A percentile compares a stretch with the other conserved stretches of the same genome.
Evolutionary conservation across 2,888 invertebrate species (phyloP).

Genomic region (Lumbricus terrestris): DNA sequence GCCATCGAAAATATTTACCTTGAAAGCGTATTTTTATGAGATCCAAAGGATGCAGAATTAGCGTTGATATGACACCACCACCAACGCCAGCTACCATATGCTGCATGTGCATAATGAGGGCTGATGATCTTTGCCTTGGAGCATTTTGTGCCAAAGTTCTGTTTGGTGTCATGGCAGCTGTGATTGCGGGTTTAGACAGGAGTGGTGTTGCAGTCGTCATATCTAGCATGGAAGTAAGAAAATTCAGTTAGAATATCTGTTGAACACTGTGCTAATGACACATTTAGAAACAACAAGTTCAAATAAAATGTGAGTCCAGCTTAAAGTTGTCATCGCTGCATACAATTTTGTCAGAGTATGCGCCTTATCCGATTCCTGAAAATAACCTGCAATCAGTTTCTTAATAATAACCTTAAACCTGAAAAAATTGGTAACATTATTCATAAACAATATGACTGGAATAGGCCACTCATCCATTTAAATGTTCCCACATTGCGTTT

Average conservation of each 20-base stretch:
- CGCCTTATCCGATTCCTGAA: no score
- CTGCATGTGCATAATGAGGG: constrained; percentile 32
- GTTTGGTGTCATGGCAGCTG: not conserved
- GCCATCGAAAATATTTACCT: constrained; percentile 67
- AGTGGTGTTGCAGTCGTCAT: not conserved
- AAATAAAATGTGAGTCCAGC: not conserved
- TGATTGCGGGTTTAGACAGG: not conserved
- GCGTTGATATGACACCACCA: constrained; percentile 91
- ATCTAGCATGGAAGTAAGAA: not conserved
- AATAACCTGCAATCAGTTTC: no score
- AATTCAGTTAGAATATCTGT: not conserved
- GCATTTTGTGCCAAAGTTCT: not conserved
- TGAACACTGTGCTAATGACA: not conserved
- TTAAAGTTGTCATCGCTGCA: not conserved
- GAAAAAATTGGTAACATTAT: no score
- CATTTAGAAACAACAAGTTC: not conserved
- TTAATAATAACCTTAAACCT: no score
- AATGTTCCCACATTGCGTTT: no score
- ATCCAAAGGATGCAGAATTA: constrained; percentile 92
- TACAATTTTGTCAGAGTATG: not conserved
- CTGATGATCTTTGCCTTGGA: not conserved
- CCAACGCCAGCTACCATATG: constrained; percentile 93
- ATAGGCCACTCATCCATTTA: no score
- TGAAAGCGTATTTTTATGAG: constrained; percentile 97
- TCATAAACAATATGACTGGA: no score